These are phyloP conservation scores for Eupithecia inturbata DNA, from an alignment of 2,888 invertebrate species.

Conservation along the genomic window DNA sequence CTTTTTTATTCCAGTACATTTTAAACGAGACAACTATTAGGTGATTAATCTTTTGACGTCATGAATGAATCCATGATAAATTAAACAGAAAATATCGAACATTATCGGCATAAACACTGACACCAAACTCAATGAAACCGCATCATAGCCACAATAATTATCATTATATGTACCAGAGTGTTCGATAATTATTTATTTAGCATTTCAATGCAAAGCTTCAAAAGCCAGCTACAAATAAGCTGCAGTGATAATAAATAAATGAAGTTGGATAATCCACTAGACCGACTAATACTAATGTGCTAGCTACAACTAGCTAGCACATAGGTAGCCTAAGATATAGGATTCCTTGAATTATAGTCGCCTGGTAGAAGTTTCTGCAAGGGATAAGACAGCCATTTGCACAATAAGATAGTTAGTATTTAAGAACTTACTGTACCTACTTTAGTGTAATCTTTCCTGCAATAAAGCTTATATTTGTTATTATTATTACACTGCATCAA, in stretches of 20 bases:
- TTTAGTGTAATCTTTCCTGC: too few species aligned
- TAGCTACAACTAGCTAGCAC: too few species aligned
- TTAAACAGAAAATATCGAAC: slow-evolving; percentile 5
- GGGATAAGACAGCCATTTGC: too few species aligned
- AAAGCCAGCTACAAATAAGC: not conserved
- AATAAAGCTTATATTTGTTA: too few species aligned
- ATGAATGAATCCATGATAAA: not conserved
- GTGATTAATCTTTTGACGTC: slow-evolving; percentile 5
- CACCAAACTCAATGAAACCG: slow-evolving; percentile 7
- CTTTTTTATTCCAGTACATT: not conserved
- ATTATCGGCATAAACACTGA: slow-evolving; percentile 9
- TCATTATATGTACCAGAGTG: not conserved
- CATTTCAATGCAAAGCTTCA: not conserved
- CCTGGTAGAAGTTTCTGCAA: too few species aligned
- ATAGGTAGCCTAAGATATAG: too few species aligned
- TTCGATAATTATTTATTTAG: not conserved
- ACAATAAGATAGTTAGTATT: too few species aligned
- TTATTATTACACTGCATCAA: too few species aligned
- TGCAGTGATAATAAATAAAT: not conserved
- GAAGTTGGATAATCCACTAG: too few species aligned
- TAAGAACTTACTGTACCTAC: too few species aligned
- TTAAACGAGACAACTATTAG: slow-evolving; percentile 1
- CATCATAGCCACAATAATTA: slow-evolving; percentile 12
- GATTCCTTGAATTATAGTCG: too few species aligned
- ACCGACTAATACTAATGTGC: too few species aligned